Conservation (phyloP, 2,797 vertebrate genomes). For the Notolabrus celidotus region DNA sequence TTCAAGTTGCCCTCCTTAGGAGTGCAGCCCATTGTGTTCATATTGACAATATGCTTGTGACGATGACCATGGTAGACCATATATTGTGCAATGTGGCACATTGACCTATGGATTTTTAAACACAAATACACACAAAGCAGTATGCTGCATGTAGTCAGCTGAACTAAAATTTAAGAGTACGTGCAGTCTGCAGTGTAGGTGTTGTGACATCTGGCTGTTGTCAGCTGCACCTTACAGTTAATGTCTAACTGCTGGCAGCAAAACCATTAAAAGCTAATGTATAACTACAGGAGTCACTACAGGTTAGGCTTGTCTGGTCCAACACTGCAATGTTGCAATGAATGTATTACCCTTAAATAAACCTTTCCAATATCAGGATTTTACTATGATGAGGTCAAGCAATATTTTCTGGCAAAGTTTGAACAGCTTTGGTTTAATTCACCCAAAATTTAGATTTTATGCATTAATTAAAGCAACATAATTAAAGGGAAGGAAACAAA, state of each 20-base stretch:
- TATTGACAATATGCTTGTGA: constrained; percentile 24
- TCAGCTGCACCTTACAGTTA: constrained; percentile 46
- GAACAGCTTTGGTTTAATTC: not conserved
- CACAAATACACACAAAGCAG: not conserved
- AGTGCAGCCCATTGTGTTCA: constrained; percentile 24
- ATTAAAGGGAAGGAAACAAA: too few species aligned
- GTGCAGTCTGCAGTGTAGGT: constrained; percentile 16
- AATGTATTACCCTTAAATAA: constrained; percentile 9
- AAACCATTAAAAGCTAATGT: constrained; percentile 28
- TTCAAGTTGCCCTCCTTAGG: constrained; percentile 45
- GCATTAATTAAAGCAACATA: too few species aligned
- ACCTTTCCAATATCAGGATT: constrained; percentile 1
- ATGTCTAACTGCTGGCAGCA: constrained; percentile 40
- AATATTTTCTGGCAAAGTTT: not conserved
- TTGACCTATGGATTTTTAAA: constrained; percentile 12
- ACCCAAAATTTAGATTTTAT: constrained; percentile 8
- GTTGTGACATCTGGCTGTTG: constrained; percentile 27
- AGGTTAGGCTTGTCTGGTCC: not conserved
- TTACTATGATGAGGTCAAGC: not conserved
- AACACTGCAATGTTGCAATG: not conserved
- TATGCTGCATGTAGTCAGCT: not conserved
- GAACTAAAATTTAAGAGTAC: constrained; percentile 13
- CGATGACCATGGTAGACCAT: not conserved
- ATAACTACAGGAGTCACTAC: constrained; percentile 15
- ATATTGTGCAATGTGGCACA: constrained; percentile 9